Evolutionary conservation across 2,888 invertebrate genomes (phyloP), one percentile per base, ranked within the genome.

Genomic region (Papilio gigon): DNA sequence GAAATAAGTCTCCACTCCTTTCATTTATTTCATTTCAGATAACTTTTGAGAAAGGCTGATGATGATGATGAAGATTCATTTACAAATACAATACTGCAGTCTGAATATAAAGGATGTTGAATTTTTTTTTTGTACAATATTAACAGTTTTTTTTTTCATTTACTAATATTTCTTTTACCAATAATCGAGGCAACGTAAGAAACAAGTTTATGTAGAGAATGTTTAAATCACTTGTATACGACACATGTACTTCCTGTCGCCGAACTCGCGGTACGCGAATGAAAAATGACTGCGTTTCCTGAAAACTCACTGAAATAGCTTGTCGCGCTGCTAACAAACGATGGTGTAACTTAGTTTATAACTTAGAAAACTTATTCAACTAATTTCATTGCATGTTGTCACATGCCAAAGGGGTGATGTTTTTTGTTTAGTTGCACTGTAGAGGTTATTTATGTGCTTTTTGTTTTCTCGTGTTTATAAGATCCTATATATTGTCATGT

Each of bases 241-340:
- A 33, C 17, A 11, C 33, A 11, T 20, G 20, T 11, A 20, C 17
- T 58, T 58, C 33, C 17, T 20, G 12, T 0, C 8, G 11, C 14
- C 59, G 17, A 37, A 59, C 35, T 22, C 25, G 37, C 22, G 37
- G 59, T 14, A 25, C 37, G 59, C 37, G 59, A 59, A 59, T 59
- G 59, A 59, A 59, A 59, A 59, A 59, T 59, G 22, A 37, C 37
- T 58, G 17, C 22, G 25, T 59, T 59, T 14, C 37, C 25, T 14
- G 37, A 59, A 37, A 59, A 20, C 37, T 22, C 37, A 8, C 20
- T 59, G 37, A 37, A 59, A 37, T 59, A 59, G 58, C 22, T 12
- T 59, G 58, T 59, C 58, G 35, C 22, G 17, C 6, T 8, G 14
- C 20, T 59, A 35, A 59, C 58, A 35, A 59, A 58, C 30, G 33